A percentile compares a stretch with the other conserved stretches of the same genome.
Conservation (phyloP, 1,140 invertebrate species). For the Drosophila leontia region DNA sequence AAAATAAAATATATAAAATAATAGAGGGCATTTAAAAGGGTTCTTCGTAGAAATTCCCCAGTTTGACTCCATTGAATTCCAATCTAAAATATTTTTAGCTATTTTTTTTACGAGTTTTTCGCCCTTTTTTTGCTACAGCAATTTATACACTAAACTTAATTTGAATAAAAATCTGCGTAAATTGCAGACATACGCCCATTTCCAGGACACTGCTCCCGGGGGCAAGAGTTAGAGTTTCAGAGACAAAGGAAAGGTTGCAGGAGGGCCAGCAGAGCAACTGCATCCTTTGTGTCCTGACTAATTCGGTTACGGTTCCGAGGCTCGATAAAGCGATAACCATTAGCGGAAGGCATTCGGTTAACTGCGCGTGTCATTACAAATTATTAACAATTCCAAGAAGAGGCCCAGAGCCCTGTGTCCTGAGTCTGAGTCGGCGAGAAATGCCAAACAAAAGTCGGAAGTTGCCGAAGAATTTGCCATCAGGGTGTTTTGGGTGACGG, state of each 20-base stretch:
- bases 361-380: slow-evolving; percentile 66
- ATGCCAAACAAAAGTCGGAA: slow-evolving; percentile 21
- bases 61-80: slow-evolving; percentile 41
- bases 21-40: slow-evolving; percentile 7
- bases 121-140: slow-evolving; percentile 38
- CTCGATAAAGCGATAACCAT: slow-evolving; percentile 24
- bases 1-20: not conserved
- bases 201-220: slow-evolving; percentile 28
- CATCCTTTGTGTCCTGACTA: slow-evolving; percentile 40
- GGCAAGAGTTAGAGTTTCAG: slow-evolving; percentile 6
- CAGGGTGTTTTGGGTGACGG: slow-evolving; percentile 46
- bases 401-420: slow-evolving; percentile 1
- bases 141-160: slow-evolving; percentile 62
- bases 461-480: slow-evolving; percentile 65
- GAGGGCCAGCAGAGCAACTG: slow-evolving; percentile 19
- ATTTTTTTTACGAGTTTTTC: not conserved
- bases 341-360: slow-evolving; percentile 15
- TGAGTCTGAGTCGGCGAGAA: not conserved
- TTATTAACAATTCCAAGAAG: slow-evolving; percentile 75
- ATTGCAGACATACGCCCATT: slow-evolving; percentile 70
- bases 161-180: slow-evolving; percentile 80
- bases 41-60: not conserved
- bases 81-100: slow-evolving; percentile 46
- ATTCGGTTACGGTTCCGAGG: slow-evolving; percentile 52
- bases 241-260: slow-evolving; percentile 52